phyloP scores from a whole-genome alignment of 2,888 invertebrate genomes.

The Baccha elongata region DNA sequence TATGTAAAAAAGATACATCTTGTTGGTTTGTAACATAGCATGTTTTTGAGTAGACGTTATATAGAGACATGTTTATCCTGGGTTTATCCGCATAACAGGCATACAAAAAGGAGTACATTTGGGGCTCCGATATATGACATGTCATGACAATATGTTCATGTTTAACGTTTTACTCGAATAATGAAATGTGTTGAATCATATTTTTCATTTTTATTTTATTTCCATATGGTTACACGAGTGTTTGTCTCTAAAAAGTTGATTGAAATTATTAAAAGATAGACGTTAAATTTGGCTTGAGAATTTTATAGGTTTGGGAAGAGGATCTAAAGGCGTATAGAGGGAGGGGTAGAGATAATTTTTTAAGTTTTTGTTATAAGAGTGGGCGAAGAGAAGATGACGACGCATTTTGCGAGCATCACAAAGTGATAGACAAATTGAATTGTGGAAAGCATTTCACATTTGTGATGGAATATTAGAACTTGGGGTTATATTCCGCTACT shows the following conservation, averaged over 20 bases:
- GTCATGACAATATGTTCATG: neutral
- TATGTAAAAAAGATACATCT: neutral
- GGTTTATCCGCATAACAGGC: neutral
- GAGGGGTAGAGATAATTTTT: no score
- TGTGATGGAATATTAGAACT: no score
- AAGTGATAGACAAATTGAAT: no score
- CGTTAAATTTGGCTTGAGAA: no score
- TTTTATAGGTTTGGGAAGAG: no score
- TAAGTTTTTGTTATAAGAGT: no score
- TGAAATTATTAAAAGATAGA: no score
- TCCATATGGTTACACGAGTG: neutral
- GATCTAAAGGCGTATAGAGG: no score
- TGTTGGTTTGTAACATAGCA: neutral
- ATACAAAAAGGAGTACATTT: neutral
- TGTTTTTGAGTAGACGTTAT: neutral
- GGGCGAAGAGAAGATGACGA: no score
- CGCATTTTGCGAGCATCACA: no score
- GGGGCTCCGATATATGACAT: neutral
- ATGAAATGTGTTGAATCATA: neutral
- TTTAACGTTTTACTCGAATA: neutral
- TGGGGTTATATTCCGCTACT: no score
- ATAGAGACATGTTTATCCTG: neutral
- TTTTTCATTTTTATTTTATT: neutral
- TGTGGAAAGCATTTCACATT: no score
- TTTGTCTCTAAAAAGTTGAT: neutral